Evolutionary conservation across 1,140 invertebrate species (phyloP), one percentile per base, ranked within the genome.

Genomic region (Drosophila bifasciata): DNA sequence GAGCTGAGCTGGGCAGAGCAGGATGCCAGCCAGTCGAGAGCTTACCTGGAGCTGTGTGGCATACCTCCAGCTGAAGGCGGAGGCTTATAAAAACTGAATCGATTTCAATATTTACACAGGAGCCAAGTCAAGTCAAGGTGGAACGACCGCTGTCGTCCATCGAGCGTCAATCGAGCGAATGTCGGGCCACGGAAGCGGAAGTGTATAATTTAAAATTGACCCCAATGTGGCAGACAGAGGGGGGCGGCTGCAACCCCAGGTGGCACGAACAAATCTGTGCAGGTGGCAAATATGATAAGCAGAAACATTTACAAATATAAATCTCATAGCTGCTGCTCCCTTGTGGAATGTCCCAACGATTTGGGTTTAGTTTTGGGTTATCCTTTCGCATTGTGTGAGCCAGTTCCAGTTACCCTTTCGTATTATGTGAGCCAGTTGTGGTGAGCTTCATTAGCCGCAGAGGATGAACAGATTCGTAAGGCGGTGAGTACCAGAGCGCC

Each of bases 161-260:
- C 11, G 32, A 36, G 59, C 81, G 75, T 76, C 83, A 88, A 88
- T 88, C 83, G 83, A 88, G 83, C 70, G 84, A 63, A 76, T 83
- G 72, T 40, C 71, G 55, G 57, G 55, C 70, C 83, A 88, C 59
- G 75, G 83, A 83, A 79, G 75, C 78, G 78, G 75, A 88, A 88
- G 83, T 83, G 83, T 88, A 88, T 88, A 88, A 88, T 88, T 88
- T 88, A 88, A 88, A 88, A 88, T 79, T 88, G 83, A 88, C 83
- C 83, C 77, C 66, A 76, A 62, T 61, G 75, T 56, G 66, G 23
- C 50, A 66, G 44, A 3, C n/a, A n/a, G n/a, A n/a, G n/a, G 17
- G 25, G 17, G 7, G 50, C 15, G 8, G 21, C 44, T 4, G 25
- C 0, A 3, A 0, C 19, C 4, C 0, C 4, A 3, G 32, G 32